Base-by-base conservation (phyloP, 1,140 invertebrate species). In the Arctopsyche grandis region DNA sequence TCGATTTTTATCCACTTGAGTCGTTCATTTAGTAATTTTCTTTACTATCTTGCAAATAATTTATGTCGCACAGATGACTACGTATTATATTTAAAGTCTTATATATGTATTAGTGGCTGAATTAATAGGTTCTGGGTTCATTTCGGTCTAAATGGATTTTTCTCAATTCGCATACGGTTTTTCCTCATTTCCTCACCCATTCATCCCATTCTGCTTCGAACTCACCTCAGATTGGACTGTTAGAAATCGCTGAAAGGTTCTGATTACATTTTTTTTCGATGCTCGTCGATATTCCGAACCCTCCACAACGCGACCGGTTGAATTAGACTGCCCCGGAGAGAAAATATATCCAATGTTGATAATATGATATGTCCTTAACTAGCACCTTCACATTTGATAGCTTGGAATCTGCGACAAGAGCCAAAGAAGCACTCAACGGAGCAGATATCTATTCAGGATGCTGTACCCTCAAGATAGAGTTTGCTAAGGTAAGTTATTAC, bases 361-460 rank as follows among this genome's bases (percentile, higher is more conserved):
- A 9, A 16, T 66, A 14, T 22, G 10, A 12, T 66, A 26, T 79
- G 89, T 88, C 86, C 88, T 90, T 89, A 90, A 90, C 77, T 88
- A 82, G 56, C 44, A 77, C 79, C 75, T 83, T 82, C 87, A 96
- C 92, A 90, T 98, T 99, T 90, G 98, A 99, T 88, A 94, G 91
- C 84, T 90, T 98, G 81, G 97, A 99, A 84, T 93, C 95, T n/a
- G 98, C 98, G 56, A 95, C 96, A 81, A 90, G 96, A 86, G 98
- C 97, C 71, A 98, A 99, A 86, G 95, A 98, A 82, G 93, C 94
- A 66, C 91, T 99, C 80, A 96, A 99, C 89, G 98, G 98, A 82
- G 98, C 97, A 71, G 98, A 99, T 89, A 99, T 99, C 85, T 99
- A 99, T 88, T 98, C 97, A 26, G 98, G 98, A 66, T 99, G 98